A percentile compares a stretch with the other conserved stretches of the same genome.
phyloP scores from a whole-genome alignment of 1,140 invertebrate genomes.

The Drosophila bifasciata region DNA sequence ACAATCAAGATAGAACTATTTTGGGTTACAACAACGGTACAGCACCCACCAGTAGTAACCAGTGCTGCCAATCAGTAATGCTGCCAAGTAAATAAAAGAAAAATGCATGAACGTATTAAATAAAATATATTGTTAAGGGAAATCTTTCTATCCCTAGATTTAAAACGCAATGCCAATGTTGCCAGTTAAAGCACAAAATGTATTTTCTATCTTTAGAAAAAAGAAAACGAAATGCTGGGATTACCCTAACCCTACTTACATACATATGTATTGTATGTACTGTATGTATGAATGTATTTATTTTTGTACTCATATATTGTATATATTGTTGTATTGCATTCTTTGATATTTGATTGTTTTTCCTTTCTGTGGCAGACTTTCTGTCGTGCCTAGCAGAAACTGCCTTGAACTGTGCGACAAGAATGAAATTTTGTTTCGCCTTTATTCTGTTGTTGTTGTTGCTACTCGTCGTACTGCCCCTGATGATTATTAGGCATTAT shows the following conservation, averaged over 20 bases:
- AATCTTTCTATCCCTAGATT: no score
- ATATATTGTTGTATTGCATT: neutral
- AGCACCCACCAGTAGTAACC: no score
- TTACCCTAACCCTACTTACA: neutral
- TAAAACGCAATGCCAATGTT: no score
- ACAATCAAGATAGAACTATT: no score
- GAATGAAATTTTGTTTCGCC: constrained; percentile 4
- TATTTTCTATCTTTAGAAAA: no score
- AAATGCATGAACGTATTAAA: no score
- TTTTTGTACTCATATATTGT: neutral
- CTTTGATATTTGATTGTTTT: no score
- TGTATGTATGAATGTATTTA: neutral
- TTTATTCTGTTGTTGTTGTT: neutral
- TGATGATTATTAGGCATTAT: neutral
- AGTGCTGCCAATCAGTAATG: no score
- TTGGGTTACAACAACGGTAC: no score
- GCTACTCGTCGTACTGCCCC: neutral
- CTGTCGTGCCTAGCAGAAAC: constrained; percentile 31
- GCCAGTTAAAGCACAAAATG: no score
- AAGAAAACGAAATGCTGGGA: no score
- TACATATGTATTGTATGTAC: neutral
- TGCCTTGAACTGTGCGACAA: constrained; percentile 26
- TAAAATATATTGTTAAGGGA: no score
- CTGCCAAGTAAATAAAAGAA: neutral
- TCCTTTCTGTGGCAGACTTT: constrained; percentile 28